phyloP scores from a whole-genome alignment of 1,140 invertebrate genomes.

The Hesperophylax magnus region DNA sequence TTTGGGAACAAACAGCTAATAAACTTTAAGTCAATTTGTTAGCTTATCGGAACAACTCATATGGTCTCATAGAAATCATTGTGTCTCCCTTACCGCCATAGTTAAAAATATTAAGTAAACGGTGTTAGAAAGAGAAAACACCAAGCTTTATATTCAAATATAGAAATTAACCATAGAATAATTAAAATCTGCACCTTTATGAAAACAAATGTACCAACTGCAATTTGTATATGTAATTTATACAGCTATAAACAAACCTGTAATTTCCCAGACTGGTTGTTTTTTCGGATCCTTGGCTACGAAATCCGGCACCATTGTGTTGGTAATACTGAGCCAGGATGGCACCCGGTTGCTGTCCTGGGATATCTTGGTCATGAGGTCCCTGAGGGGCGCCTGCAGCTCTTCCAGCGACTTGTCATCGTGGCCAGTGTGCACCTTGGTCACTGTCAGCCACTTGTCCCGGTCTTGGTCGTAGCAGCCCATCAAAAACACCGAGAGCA shows the following conservation, averaged over 20 bases:
- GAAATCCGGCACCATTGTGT: slow-evolving; percentile 90
- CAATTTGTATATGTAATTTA: too few relatives aligned
- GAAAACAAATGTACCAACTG: too few relatives aligned
- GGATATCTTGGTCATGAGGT: slow-evolving; percentile 83
- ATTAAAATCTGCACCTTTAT: too few relatives aligned
- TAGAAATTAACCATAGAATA: too few relatives aligned
- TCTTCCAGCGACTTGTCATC: slow-evolving; percentile 87
- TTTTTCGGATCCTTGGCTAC: slow-evolving; percentile 86
- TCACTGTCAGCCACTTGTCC: slow-evolving; percentile 88
- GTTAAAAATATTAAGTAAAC: too few relatives aligned
- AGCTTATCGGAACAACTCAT: too few relatives aligned
- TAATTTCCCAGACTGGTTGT: slow-evolving; percentile 95
- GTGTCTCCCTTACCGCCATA: too few relatives aligned
- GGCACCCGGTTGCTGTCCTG: slow-evolving; percentile 79
- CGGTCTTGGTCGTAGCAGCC: slow-evolving; percentile 83
- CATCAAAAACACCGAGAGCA: slow-evolving; percentile 95
- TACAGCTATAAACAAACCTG: slow-evolving; percentile 66
- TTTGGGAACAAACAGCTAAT: too few relatives aligned
- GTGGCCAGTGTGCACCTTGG: slow-evolving; percentile 88
- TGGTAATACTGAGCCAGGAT: slow-evolving; percentile 86
- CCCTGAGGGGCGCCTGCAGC: slow-evolving; percentile 81
- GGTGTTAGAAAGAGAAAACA: too few relatives aligned
- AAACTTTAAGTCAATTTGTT: too few relatives aligned
- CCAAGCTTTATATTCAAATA: too few relatives aligned
- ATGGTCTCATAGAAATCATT: too few relatives aligned